phyloP scores from a whole-genome alignment of 1,140 invertebrate species.

The Drosophila takahashii region DNA sequence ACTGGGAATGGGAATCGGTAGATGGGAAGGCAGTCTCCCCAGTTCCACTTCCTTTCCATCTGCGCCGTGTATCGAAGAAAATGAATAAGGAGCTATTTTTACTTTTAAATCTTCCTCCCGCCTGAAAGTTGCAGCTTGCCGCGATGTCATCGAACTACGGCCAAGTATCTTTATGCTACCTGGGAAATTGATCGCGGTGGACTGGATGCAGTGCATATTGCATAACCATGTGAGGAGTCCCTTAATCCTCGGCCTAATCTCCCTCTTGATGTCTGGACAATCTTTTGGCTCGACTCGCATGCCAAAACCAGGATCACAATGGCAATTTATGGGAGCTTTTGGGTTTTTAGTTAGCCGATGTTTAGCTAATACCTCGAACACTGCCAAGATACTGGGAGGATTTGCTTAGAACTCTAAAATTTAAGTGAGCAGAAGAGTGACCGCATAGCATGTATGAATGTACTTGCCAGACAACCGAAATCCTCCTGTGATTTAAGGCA shows the following conservation, averaged over 20 bases:
- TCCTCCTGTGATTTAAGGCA: constrained; percentile 77
- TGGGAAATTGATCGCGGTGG: constrained; percentile 36
- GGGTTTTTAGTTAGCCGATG: constrained; percentile 31
- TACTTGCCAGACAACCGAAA: constrained; percentile 62
- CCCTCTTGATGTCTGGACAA: constrained; percentile 11
- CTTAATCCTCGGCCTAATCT: constrained; percentile 53
- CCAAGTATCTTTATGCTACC: constrained; percentile 54
- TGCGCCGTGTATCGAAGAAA: constrained; percentile 65
- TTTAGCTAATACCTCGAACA: constrained; percentile 50
- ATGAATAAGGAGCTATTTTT: constrained; percentile 84
- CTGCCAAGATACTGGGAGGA: constrained; percentile 53
- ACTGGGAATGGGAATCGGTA: constrained; percentile 15
- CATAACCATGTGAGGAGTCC: constrained; percentile 50
- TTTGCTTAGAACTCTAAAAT: constrained; percentile 47
- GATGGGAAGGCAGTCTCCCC: background rate
- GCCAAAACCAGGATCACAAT: constrained; percentile 57
- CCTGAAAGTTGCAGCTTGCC: constrained; percentile 38
- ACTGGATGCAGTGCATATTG: constrained; percentile 39
- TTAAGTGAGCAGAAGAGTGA: constrained; percentile 53
- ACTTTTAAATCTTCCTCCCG: constrained; percentile 74
- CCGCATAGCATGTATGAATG: constrained; percentile 32
- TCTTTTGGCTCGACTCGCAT: constrained; percentile 31
- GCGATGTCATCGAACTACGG: constrained; percentile 79
- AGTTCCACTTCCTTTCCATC: constrained; percentile 33
- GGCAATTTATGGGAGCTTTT: constrained; percentile 46